Conservation (phyloP, 2,888 invertebrate species). For the Tinea semifulvella region DNA sequence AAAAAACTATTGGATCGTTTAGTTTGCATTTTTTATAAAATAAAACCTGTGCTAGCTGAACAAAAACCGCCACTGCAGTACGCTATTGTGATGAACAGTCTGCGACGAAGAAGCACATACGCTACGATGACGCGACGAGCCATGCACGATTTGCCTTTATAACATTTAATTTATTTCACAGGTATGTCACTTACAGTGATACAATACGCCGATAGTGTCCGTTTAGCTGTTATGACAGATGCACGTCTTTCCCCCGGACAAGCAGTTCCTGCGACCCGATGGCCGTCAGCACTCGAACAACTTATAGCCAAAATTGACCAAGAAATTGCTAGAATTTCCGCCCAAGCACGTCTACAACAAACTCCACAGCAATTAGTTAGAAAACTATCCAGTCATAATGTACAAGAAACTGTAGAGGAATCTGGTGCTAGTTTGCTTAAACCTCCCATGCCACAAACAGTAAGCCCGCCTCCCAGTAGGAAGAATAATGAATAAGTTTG, state of each 20-base stretch:
- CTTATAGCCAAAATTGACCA: conserved; percentile 45
- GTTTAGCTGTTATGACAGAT: conserved; percentile 76
- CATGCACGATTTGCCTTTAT: too few relatives aligned
- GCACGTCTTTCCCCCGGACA: conserved; percentile 74
- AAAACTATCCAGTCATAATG: not conserved
- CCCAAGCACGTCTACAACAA: conserved; percentile 25
- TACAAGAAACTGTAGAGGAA: conserved; percentile 13
- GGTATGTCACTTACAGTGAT: conserved; percentile 78
- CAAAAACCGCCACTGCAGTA: too few relatives aligned
- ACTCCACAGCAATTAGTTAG: not conserved
- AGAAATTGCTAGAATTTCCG: conserved; percentile 46
- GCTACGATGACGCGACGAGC: too few relatives aligned
- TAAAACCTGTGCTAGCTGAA: too few relatives aligned
- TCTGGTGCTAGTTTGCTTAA: conserved; percentile 23
- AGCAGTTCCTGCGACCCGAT: conserved; percentile 56
- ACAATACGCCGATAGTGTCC: conserved; percentile 71
- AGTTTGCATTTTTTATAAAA: too few relatives aligned
- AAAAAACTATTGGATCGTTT: too few relatives aligned
- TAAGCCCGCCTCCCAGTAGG: conserved; percentile 42
- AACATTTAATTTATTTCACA: conserved; percentile 33
- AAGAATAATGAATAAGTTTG: conserved; percentile 13
- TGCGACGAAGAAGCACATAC: too few relatives aligned
- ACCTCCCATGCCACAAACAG: conserved; percentile 33
- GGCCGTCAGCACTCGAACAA: conserved; percentile 48
- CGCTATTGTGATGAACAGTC: too few relatives aligned